These are phyloP conservation scores for Cheilosia urbana DNA, from an alignment of 2,888 invertebrate species.

Conservation along the genomic window DNA sequence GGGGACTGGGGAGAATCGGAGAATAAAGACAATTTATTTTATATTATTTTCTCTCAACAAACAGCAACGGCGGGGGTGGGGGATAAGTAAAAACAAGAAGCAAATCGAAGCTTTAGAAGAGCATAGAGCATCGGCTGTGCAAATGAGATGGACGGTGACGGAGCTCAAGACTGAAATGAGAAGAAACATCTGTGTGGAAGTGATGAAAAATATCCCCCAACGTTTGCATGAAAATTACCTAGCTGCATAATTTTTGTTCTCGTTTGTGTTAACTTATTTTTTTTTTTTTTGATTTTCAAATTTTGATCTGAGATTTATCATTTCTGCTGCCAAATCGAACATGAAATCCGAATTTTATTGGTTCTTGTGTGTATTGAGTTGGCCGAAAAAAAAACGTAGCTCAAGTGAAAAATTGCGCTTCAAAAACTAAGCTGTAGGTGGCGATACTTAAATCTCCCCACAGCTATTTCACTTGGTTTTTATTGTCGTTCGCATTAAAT, in stretches of 20 bases:
- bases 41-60: background rate
- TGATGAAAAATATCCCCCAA: constrained; percentile 2
- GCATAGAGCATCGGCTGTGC: background rate
- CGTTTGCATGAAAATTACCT: no score
- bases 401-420: no score
- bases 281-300: no score
- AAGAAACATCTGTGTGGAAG: background rate
- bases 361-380: no score
- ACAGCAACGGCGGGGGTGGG: background rate
- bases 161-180: background rate
- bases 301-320: no score
- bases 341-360: no score
- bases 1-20: constrained; percentile 29
- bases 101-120: background rate
- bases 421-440: no score
- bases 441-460: no score
- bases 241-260: background rate
- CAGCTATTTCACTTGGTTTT: no score
- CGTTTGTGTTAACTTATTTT: background rate
- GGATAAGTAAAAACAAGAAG: background rate
- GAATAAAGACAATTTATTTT: constrained; percentile 34
- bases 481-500: no score
- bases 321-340: no score
- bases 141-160: background rate
- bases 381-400: no score